Evolutionary conservation across 2,113 vertebrate species (phyloP).

Genomic region (Nothoprocta pentlandii): DNA sequence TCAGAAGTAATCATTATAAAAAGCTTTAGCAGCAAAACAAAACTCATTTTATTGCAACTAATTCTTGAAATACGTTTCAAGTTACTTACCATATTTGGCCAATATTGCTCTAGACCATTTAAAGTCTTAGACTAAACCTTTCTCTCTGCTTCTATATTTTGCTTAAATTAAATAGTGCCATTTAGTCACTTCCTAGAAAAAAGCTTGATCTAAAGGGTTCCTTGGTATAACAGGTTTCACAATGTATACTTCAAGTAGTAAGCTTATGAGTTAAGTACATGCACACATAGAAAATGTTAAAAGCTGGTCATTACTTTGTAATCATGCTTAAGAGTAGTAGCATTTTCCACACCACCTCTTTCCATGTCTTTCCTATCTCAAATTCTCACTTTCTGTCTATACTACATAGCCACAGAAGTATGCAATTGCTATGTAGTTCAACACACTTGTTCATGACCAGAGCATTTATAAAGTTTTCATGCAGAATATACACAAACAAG

Average conservation of each 20-base stretch:
- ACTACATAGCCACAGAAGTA: constrained; percentile 27
- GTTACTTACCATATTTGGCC: neutral
- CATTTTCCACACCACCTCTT: neutral
- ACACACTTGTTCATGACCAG: neutral
- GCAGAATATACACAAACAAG: neutral
- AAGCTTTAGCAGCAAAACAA: constrained; percentile 28
- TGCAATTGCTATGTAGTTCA: neutral
- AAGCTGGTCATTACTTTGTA: neutral
- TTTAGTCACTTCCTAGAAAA: neutral
- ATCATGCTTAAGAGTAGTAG: neutral
- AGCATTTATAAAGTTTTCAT: neutral
- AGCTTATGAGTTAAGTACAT: neutral
- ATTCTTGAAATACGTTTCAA: constrained; percentile 1
- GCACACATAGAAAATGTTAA: rapidly evolving
- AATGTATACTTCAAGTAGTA: neutral
- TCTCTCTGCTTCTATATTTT: no score
- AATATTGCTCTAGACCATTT: neutral
- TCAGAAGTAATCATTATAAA: constrained; percentile 31
- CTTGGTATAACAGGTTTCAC: neutral
- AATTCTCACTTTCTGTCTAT: neutral
- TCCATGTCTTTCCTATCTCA: neutral
- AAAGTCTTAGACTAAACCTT: neutral
- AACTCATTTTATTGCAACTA: constrained; percentile 8
- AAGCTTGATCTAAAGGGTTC: neutral
- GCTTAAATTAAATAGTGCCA: neutral